A percentile compares a stretch with the other conserved stretches of the same genome.
Evolutionary conservation across 2,797 vertebrate species (phyloP).

Genomic region (Onychomys arenicola): DNA sequence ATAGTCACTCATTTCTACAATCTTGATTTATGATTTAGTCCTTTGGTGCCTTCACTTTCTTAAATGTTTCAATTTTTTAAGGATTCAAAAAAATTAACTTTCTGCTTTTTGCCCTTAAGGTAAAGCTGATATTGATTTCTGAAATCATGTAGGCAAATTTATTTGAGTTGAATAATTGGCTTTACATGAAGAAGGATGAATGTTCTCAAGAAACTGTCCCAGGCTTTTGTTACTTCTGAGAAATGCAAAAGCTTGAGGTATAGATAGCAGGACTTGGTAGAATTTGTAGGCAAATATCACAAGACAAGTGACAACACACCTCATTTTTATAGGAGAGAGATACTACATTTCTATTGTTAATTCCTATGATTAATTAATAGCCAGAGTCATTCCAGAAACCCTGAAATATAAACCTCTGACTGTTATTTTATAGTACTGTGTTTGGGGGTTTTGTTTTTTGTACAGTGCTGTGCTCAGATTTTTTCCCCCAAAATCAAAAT

Average conservation of each 20-base stretch:
- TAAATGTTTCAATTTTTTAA: conserved; percentile 60
- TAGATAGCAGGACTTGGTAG: conserved; percentile 35
- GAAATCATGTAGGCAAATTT: conserved; percentile 43
- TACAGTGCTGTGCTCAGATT: conserved; percentile 62
- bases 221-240: conserved; percentile 65
- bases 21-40: conserved; percentile 67
- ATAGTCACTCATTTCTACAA: conserved; percentile 29
- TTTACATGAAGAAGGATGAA: conserved; percentile 76
- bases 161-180: conserved; percentile 70
- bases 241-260: not conserved
- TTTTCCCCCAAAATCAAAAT: conserved; percentile 60
- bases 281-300: conserved; percentile 67
- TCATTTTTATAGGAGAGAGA: conserved; percentile 61
- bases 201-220: conserved; percentile 50
- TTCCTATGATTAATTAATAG: conserved; percentile 85
- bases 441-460: conserved; percentile 69
- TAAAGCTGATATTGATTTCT: conserved; percentile 74
- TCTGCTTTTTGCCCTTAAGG: conserved; percentile 41
- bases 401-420: conserved; percentile 72
- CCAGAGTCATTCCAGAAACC: conserved; percentile 69
- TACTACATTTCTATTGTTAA: conserved; percentile 72
- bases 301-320: conserved; percentile 78
- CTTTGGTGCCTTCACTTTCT: conserved; percentile 63
- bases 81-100: conserved; percentile 49
- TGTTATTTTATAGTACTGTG: conserved; percentile 75